Conservation (phyloP, 2,113 vertebrate species). For the Osmerus eperlanus region DNA sequence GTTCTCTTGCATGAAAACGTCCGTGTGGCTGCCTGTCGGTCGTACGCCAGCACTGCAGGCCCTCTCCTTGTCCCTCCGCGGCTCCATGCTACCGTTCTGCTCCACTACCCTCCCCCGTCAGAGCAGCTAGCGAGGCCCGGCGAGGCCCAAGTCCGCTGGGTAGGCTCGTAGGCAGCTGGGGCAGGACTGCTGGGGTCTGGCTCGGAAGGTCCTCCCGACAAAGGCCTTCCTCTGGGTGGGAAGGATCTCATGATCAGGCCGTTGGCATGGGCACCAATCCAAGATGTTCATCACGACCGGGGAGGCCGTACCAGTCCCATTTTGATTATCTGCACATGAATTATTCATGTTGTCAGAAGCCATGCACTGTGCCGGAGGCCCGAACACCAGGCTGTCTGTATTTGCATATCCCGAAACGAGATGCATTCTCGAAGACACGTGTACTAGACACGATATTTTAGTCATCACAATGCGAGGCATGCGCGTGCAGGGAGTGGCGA, state of each 20-base stretch:
- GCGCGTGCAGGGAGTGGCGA: no score
- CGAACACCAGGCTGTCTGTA: slow-evolving; percentile 30
- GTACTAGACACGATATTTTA: no score
- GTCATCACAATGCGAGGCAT: no score
- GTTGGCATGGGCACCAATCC: slow-evolving; percentile 20
- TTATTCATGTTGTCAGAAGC: slow-evolving; percentile 59
- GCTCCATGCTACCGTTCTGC: slow-evolving; percentile 60
- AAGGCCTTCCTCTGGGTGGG: not conserved
- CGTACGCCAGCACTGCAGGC: slow-evolving; percentile 60
- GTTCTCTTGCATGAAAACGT: slow-evolving; percentile 38
- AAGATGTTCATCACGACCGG: slow-evolving; percentile 23
- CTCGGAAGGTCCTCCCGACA: no score
- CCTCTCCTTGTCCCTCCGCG: slow-evolving; percentile 41
- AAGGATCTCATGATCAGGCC: slow-evolving; percentile 6
- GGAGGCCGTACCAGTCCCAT: slow-evolving; percentile 41
- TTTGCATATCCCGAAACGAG: slow-evolving; percentile 42
- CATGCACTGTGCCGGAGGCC: slow-evolving; percentile 34
- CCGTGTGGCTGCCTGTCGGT: slow-evolving; percentile 13
- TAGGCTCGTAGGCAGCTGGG: no score
- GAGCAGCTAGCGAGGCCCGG: slow-evolving; percentile 36
- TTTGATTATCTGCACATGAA: slow-evolving; percentile 50
- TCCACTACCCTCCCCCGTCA: slow-evolving; percentile 39
- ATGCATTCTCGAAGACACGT: slow-evolving; percentile 30
- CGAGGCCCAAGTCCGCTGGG: no score
- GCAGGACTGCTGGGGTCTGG: no score